phyloP scores from a whole-genome alignment of 1,140 invertebrate genomes.

The Conus ventricosus region DNA sequence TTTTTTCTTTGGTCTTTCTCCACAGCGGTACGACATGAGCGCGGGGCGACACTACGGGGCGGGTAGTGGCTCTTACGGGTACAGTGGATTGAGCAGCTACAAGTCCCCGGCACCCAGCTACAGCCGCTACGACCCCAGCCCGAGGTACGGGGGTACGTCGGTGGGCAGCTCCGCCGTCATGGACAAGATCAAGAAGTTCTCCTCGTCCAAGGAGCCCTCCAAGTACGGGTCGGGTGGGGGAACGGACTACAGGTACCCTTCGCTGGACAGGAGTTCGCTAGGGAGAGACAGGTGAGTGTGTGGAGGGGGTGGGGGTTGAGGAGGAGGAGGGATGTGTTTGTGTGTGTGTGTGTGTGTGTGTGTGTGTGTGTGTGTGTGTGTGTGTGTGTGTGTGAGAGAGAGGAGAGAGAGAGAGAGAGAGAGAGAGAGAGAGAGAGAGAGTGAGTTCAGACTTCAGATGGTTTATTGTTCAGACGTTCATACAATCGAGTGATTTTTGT shows the following conservation, averaged over 20 bases:
- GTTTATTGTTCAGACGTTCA: too few relatives aligned
- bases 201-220: constrained; percentile 24
- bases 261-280: constrained; percentile 46
- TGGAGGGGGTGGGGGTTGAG: background rate
- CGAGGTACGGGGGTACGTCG: constrained; percentile 29
- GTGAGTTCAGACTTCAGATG: background rate
- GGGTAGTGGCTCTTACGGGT: constrained; percentile 35
- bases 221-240: constrained; percentile 17
- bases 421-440: background rate
- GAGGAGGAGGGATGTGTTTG: background rate
- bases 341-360: background rate
- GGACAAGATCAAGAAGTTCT: constrained; percentile 58
- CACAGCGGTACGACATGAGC: constrained; percentile 48
- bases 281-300: constrained; percentile 49
- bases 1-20: constrained; percentile 4
- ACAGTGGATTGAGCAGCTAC: constrained; percentile 46
- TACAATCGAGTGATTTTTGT: too few relatives aligned
- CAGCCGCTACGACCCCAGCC: constrained; percentile 44
- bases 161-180: constrained; percentile 32
- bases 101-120: constrained; percentile 44
- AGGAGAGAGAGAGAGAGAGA: background rate
- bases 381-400: too few relatives aligned
- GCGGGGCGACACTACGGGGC: constrained; percentile 52
- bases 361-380: background rate
- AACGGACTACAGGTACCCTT: constrained; percentile 52